Evolutionary conservation across 2,888 invertebrate species (phyloP), one percentile per base, ranked within the genome.

Genomic region (Heliconius ethilla): DNA sequence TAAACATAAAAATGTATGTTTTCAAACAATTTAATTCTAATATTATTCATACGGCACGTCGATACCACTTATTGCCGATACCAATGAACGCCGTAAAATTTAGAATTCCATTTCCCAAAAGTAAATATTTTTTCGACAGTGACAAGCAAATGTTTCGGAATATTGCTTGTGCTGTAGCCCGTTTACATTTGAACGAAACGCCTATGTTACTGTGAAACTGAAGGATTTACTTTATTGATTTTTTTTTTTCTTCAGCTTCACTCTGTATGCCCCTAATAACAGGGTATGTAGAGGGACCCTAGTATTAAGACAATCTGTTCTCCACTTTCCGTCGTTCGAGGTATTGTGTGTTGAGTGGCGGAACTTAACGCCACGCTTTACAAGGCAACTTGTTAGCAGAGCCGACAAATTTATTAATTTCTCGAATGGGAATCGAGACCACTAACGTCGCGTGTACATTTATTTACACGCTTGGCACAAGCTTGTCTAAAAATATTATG

Each of bases 71-170:
- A 76, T 75, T 70, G 75, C 59, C 66, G 75, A 80, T 78, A 72
- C 63, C 75, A 63, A 75, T 69, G 65, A 59, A 67, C 27, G 66
- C 66, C 55, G 45, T 66, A 69, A 77, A 72, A 77, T 77, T 75
- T 79, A 62, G 72, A 77, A 77, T 79, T 79, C 79, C 67, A 77
- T 79, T 77, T 70, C 72, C 55, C 66, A 72, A 75, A 75, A 75
- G 79, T 75, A 72, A 79, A 79, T 76, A 75, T 75, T 75, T 79
- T 77, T 77, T 77, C 70, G 37, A 40, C 65, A 72, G 51, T 72
- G 72, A 69, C 69, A 65, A 63, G 55, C 77, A 73, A 75, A 75
- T 78, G 72, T 78, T 75, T 63, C 25, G 45, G 70, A n/a, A 75
- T 73, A 75, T 72, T 78, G 59, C 73, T 40, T 69, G 33, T 55